phyloP scores from a whole-genome alignment of 2,797 vertebrate species.

The Astyanax mexicanus region DNA sequence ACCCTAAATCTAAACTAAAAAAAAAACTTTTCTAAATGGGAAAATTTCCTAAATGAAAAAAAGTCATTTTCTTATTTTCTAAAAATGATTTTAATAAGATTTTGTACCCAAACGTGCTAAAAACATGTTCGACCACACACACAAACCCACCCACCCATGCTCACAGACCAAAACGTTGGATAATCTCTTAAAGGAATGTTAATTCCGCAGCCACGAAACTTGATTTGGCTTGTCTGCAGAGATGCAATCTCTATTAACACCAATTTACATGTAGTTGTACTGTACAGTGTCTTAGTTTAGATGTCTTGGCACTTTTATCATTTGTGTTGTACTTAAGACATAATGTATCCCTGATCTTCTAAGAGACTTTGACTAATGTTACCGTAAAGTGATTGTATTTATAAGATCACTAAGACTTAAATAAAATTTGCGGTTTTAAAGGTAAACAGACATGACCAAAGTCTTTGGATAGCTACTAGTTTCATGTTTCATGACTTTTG shows the following conservation, averaged over 20 bases:
- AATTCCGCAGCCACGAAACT: conserved; percentile 35
- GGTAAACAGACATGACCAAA: too few relatives aligned
- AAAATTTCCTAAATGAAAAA: too few relatives aligned
- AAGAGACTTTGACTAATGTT: too few relatives aligned
- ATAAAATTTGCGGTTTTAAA: too few relatives aligned
- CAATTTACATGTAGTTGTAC: not conserved
- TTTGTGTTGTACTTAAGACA: not conserved
- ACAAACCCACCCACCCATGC: conserved; percentile 15
- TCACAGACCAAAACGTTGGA: not conserved
- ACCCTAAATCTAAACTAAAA: not conserved
- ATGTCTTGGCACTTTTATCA: not conserved
- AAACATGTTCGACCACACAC: conserved; percentile 9
- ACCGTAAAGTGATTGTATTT: too few relatives aligned
- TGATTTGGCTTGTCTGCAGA: conserved; percentile 42
- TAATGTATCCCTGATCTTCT: too few relatives aligned
- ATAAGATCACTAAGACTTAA: too few relatives aligned
- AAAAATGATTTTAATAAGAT: not conserved
- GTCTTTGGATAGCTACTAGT: too few relatives aligned
- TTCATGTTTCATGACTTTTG: too few relatives aligned
- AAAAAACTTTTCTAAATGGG: too few relatives aligned
- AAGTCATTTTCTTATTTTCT: too few relatives aligned
- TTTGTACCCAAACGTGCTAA: not conserved
- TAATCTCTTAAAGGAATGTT: conserved; percentile 44
- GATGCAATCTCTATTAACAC: not conserved
- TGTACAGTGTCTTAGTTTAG: not conserved